Evolutionary conservation across 2,797 vertebrate genomes (phyloP), one percentile per base, ranked within the genome.

Genomic region (Poliocrania exsul): DNA sequence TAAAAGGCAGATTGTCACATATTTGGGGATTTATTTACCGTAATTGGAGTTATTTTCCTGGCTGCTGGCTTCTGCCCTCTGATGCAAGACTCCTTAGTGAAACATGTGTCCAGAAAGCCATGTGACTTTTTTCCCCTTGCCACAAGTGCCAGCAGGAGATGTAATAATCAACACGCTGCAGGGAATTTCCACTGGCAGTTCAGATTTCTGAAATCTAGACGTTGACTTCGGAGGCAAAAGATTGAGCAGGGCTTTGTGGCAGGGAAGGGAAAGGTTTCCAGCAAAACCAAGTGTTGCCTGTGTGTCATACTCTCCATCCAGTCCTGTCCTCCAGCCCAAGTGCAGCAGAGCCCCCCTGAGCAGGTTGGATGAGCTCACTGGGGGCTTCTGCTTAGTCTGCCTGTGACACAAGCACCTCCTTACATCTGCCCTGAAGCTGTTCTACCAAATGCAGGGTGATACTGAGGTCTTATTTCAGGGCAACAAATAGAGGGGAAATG

Each of bases 121-220:
- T 95, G 96, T 97, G 97, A 96, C 88, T 90, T 96, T 97, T 89
- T 88, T 57, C 92, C 92, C 94, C 73, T 96, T 97, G 96, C 96
- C 97, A 96, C 93, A 90, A 96, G 97, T 98, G 97, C 97, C 98
- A 98, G 93, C 96, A 95, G 91, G 97, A 97, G 97, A 97, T 97
- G 97, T 84, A 96, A 81, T 94, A 96, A 86, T 94, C 95, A 96
- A 95, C 95, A 47, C 78, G 37, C 96, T 96, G 95, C 89, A 94
- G 97, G 97, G 97, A 97, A 96, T 97, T 98, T 98, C 97, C 97
- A 97, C 96, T 97, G 92, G 96, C 87, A 96, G 96, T 96, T 93
- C 95, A 97, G 95, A 96, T 97, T 97, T 98, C 96, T 97, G 95
- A 98, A 97, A 97, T 95, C 94, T 91, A 92, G 97, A 97, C 90